Percentiles rank a stretch among this genome's conserved stretches.
These are phyloP conservation scores for Cephalopholis sonnerati DNA, from an alignment of 2,113 vertebrate genomes.

Conservation along the genomic window DNA sequence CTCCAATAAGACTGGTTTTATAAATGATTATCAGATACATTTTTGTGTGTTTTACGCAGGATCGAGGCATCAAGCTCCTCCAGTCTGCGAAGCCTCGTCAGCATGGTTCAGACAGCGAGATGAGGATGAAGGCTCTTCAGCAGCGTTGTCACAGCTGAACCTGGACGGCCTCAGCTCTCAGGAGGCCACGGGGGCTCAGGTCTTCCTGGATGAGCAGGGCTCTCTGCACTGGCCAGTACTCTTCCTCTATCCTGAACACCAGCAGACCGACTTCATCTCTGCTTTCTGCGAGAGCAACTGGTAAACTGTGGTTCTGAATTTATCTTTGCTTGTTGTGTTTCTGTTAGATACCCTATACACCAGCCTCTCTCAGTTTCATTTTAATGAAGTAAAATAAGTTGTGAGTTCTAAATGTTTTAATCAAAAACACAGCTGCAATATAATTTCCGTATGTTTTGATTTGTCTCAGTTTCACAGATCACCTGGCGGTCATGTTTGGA, in stretches of 20 bases:
- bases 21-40: neutral
- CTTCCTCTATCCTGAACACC: slow-evolving; percentile 94
- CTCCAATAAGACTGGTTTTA: neutral
- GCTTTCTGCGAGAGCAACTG: slow-evolving; percentile 92
- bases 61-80: slow-evolving; percentile 88
- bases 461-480: slow-evolving; percentile 90
- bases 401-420: neutral
- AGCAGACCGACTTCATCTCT: slow-evolving; percentile 94
- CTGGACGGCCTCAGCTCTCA: slow-evolving; percentile 85
- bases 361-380: neutral
- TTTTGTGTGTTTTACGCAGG: slow-evolving; percentile 73
- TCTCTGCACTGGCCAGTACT: slow-evolving; percentile 93
- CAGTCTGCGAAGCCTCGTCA: slow-evolving; percentile 49
- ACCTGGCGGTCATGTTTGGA: slow-evolving; percentile 93
- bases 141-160: slow-evolving; percentile 77
- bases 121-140: slow-evolving; percentile 72
- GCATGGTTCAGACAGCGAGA: slow-evolving; percentile 77
- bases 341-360: neutral
- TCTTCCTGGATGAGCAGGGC: slow-evolving; percentile 89
- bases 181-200: slow-evolving; percentile 84
- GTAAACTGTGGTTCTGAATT: slow-evolving; percentile 69
- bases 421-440: neutral
- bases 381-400: neutral
- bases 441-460: neutral
- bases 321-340: neutral